A percentile compares a stretch with the other conserved stretches of the same genome.
Conservation (phyloP, 2,797 vertebrate species). For the Peromyscus melanophrys region DNA sequence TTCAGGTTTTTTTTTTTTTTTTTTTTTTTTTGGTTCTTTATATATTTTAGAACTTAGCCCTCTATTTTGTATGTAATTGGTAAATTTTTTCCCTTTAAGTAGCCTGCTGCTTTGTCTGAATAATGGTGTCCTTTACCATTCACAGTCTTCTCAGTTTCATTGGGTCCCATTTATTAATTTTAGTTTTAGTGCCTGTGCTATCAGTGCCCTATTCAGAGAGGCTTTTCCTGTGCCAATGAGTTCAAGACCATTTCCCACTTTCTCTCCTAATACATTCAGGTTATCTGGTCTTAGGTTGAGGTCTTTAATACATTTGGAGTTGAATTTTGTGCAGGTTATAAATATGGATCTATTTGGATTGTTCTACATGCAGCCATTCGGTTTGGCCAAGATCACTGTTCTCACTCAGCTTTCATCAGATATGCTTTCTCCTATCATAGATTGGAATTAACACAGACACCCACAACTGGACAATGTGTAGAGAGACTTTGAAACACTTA, state of each 20-base stretch:
- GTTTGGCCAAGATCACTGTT: not conserved
- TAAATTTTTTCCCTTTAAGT: not conserved
- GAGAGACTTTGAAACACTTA: not conserved
- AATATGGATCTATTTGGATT: not conserved
- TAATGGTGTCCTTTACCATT: not conserved
- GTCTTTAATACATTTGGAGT: not conserved
- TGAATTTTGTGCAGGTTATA: not conserved
- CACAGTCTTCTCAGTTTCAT: not conserved
- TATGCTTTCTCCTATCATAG: not conserved
- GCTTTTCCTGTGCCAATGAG: not conserved
- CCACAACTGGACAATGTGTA: not conserved
- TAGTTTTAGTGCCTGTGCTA: too few species aligned
- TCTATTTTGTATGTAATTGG: too few species aligned
- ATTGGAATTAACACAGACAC: not conserved
- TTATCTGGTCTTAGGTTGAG: not conserved
- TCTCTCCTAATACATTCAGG: not conserved
- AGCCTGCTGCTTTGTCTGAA: not conserved
- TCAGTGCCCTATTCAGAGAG: not conserved
- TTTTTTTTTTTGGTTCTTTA: not conserved
- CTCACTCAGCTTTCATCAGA: too few species aligned
- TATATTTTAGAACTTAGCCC: not conserved
- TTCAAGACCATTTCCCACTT: not conserved
- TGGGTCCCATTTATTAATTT: not conserved
- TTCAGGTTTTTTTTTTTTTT: too few species aligned
- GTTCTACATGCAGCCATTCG: not conserved